phyloP scores from a whole-genome alignment of 35 echinoderm and acorn worm genomes.

The Nesometra sesokonis region DNA sequence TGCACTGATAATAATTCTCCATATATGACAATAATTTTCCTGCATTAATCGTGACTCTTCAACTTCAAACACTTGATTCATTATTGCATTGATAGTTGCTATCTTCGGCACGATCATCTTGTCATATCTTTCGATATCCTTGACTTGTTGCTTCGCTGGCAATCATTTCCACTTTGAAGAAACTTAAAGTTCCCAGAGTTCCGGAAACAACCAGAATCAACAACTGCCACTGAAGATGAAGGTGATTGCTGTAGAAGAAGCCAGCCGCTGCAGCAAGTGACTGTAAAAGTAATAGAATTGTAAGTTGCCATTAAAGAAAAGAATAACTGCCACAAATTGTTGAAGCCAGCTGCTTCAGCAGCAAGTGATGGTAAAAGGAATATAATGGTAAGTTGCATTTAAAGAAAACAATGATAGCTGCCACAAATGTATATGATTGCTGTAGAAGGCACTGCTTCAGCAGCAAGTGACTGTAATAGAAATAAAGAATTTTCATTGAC shows the following conservation, averaged over 20 bases:
- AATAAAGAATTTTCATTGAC: too few species aligned
- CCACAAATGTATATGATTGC: too few species aligned
- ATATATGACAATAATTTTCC: too few species aligned
- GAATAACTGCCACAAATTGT: not conserved
- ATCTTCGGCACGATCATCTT: not conserved
- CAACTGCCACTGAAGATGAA: slow-evolving; percentile 70
- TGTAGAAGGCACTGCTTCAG: too few species aligned
- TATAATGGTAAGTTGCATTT: not conserved
- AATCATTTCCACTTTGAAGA: slow-evolving; percentile 68
- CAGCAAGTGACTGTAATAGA: too few species aligned
- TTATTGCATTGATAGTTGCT: not conserved
- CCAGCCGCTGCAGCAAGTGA: slow-evolving; percentile 69
- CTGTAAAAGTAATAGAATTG: slow-evolving; percentile 17
- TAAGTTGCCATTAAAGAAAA: not conserved
- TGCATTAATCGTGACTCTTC: too few species aligned
- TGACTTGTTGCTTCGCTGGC: not conserved
- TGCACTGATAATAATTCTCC: too few species aligned
- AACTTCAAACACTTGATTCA: too few species aligned
- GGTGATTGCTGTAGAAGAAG: slow-evolving; percentile 62
- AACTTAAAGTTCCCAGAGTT: slow-evolving; percentile 57
- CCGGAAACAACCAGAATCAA: slow-evolving; percentile 65
- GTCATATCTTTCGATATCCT: slow-evolving; percentile 40
- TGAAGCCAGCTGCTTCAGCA: not conserved
- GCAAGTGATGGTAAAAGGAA: not conserved
- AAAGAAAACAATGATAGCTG: not conserved